Base-by-base conservation (phyloP, 2,888 invertebrate species). In the Lamproptera curius region DNA sequence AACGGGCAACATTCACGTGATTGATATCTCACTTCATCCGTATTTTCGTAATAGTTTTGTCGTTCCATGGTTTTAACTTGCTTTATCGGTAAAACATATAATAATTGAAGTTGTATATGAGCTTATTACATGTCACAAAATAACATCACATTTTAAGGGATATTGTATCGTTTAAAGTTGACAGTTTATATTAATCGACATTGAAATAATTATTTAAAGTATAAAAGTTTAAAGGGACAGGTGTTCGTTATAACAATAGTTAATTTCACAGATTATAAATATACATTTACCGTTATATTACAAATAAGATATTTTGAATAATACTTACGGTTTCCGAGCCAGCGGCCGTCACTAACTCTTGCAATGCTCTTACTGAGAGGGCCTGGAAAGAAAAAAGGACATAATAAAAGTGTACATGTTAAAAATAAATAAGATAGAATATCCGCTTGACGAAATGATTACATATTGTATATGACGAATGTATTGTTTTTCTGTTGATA, bases 341-440 rank as follows among this genome's bases (percentile, higher is more conserved):
- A 16, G 97, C 95, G 2, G 97, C 97, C 13, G 98, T 98, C 56
- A 99, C 98, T 83, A 99, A 91, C 84, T 99, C 99, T 87, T 99
- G 99, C 48, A 99, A 88, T 53, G 99, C 99, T 73, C 99, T 92
- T 50, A 99, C 99, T 57, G 99, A 99, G 57, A 99, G 89, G 16
- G 99, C 99, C 91, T 88, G 70, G 34, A 67, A 69, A 16, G n/a
- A n/a, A n/a, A n/a, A n/a, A n/a, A n/a, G n/a, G n/a, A n/a, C n/a
- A n/a, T n/a, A n/a, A n/a, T n/a, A n/a, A n/a, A n/a, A n/a, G n/a
- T n/a, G n/a, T n/a, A n/a, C n/a, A n/a, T n/a, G n/a, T n/a, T n/a
- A n/a, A n/a, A n/a, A n/a, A n/a, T n/a, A n/a, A n/a, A n/a, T n/a
- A n/a, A n/a, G n/a, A n/a, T n/a, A n/a, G n/a, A n/a, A n/a, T n/a